Conservation (phyloP, 1,140 invertebrate genomes). For the Octopus bimaculoides region DNA sequence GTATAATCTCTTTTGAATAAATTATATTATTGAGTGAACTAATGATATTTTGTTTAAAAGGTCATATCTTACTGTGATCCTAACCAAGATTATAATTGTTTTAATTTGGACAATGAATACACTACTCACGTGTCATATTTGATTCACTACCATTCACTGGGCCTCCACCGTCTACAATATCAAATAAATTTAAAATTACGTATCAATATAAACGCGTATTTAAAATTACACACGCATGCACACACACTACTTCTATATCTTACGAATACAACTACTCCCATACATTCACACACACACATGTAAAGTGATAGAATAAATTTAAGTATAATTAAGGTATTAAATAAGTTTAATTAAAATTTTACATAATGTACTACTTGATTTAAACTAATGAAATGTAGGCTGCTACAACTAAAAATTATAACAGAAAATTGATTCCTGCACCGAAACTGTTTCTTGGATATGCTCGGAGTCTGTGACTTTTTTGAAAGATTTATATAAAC, state of each 20-base stretch:
- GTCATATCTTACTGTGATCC: too few relatives aligned
- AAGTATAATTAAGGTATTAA: background rate
- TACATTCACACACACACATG: background rate
- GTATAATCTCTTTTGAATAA: too few relatives aligned
- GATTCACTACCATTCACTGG: constrained; percentile 26
- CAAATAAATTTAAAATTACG: background rate
- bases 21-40: too few relatives aligned
- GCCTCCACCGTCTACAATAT: constrained; percentile 19
- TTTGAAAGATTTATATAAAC: too few relatives aligned
- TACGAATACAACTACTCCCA: background rate
- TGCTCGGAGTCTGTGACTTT: too few relatives aligned
- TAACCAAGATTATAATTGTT: background rate
- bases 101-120: background rate
- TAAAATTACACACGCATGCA: background rate
- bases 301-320: background rate
- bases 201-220: background rate
- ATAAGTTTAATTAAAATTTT: background rate
- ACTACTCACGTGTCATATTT: constrained; percentile 21
- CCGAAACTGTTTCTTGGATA: too few relatives aligned
- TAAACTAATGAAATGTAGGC: too few relatives aligned
- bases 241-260: background rate
- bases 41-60: too few relatives aligned
- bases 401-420: too few relatives aligned
- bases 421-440: too few relatives aligned
- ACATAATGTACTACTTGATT: too few relatives aligned